These are phyloP conservation scores for Drosophila aff. DNA, from an alignment of 1,140 invertebrate species.

Conservation along the genomic window DNA sequence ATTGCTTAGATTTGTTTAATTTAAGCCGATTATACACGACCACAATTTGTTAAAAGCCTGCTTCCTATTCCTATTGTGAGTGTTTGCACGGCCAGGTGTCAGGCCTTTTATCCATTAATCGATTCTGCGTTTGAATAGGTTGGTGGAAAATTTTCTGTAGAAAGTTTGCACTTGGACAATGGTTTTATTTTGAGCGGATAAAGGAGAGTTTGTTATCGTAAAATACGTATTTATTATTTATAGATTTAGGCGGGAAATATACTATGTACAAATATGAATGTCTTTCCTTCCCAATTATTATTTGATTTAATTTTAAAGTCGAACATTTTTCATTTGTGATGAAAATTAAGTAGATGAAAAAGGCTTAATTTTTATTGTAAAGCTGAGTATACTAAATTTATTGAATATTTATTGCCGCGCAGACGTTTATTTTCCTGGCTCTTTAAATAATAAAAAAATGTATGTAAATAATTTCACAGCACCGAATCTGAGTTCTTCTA, in stretches of 20 bases:
- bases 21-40: constrained; percentile 75
- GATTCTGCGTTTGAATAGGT: constrained; percentile 21
- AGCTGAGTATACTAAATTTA: no score
- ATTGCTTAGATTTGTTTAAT: constrained; percentile 75
- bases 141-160: not conserved
- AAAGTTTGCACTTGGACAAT: not conserved
- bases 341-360: no score
- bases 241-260: not conserved
- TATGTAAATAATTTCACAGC: not conserved
- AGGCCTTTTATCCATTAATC: constrained; percentile 68
- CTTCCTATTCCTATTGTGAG: constrained; percentile 5
- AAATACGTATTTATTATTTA: not conserved
- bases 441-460: not conserved
- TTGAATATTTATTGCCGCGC: no score
- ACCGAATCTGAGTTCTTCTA: not conserved
- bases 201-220: no score
- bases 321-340: not conserved
- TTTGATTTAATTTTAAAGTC: not conserved
- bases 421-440: no score
- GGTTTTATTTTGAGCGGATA: no score
- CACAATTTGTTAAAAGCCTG: constrained; percentile 77
- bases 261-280: not conserved
- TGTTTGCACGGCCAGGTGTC: constrained; percentile 52
- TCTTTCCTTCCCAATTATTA: not conserved
- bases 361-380: no score